Percentiles rank a stretch among this genome's conserved stretches.
Conservation (phyloP, 2,888 invertebrate genomes). For the Serrognathus titanus region DNA sequence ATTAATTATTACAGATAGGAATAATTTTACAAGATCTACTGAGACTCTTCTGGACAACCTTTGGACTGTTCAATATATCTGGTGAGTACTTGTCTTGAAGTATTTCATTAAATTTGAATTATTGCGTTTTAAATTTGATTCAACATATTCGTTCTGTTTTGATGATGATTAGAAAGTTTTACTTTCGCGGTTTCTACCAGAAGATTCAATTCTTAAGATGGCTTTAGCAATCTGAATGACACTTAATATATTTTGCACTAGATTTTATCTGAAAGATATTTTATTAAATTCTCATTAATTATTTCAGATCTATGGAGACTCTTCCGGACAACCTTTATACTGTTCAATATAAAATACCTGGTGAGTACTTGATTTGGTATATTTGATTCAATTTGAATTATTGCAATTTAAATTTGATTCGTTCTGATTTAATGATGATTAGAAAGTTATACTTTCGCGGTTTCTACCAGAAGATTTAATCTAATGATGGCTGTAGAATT, state of each 20-base stretch:
- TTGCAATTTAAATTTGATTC: no score
- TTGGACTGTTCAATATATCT: not conserved
- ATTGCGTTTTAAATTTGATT: not conserved
- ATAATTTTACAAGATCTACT: no score
- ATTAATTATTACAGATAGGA: not conserved
- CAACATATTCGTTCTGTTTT: not conserved
- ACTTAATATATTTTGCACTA: no score
- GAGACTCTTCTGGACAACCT: not conserved
- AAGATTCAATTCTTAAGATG: conserved; percentile 33
- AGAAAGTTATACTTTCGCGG: conserved; percentile 36
- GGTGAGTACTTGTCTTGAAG: not conserved
- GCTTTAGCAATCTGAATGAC: no score
- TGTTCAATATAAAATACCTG: not conserved
- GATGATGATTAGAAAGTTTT: conserved; percentile 52
- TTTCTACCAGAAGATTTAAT: no score
- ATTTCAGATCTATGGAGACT: not conserved
- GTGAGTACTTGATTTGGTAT: not conserved
- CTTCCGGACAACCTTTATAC: not conserved
- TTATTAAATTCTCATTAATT: not conserved
- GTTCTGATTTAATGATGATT: conserved; percentile 47
- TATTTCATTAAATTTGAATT: no score
- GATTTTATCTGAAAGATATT: no score
- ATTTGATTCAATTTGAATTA: not conserved
- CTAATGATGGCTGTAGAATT: conserved; percentile 36
- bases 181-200: no score